Percentiles rank a stretch among this genome's conserved stretches.
These are phyloP conservation scores for Platycercus adscitus DNA, from an alignment of 2,113 vertebrate species.

Conservation along the genomic window DNA sequence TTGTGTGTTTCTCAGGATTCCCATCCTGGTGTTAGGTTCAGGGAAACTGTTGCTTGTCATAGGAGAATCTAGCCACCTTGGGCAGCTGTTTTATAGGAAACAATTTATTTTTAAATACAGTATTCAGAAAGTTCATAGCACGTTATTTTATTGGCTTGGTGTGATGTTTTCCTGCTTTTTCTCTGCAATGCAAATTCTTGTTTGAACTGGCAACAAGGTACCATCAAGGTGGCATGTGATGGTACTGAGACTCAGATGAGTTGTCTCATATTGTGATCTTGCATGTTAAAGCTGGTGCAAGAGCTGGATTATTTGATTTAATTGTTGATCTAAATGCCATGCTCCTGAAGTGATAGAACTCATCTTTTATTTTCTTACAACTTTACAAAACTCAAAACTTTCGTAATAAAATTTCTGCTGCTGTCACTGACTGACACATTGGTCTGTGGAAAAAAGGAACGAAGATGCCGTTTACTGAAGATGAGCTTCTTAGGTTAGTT, in stretches of 20 bases:
- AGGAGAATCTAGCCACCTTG: background rate
- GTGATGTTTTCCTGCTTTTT: background rate
- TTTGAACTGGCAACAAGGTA: background rate
- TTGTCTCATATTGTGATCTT: background rate
- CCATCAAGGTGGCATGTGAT: background rate
- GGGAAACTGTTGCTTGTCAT: background rate
- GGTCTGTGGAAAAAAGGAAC: background rate
- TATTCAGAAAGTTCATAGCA: background rate
- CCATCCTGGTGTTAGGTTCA: background rate
- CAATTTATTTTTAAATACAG: background rate
- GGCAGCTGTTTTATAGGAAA: background rate
- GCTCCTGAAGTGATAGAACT: background rate
- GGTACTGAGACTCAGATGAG: background rate
- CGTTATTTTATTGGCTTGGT: background rate
- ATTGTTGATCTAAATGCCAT: background rate
- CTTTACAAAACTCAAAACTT: background rate
- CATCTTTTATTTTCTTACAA: background rate
- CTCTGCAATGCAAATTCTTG: background rate
- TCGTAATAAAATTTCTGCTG: background rate
- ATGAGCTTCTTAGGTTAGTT: background rate
- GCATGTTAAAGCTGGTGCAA: background rate
- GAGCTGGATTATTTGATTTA: background rate
- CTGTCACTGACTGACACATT: background rate
- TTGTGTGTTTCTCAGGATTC: background rate
- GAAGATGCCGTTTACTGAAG: background rate